Evolutionary conservation across 2,888 invertebrate species (phyloP), one percentile per base, ranked within the genome.

Genomic region (Helleia helle): DNA sequence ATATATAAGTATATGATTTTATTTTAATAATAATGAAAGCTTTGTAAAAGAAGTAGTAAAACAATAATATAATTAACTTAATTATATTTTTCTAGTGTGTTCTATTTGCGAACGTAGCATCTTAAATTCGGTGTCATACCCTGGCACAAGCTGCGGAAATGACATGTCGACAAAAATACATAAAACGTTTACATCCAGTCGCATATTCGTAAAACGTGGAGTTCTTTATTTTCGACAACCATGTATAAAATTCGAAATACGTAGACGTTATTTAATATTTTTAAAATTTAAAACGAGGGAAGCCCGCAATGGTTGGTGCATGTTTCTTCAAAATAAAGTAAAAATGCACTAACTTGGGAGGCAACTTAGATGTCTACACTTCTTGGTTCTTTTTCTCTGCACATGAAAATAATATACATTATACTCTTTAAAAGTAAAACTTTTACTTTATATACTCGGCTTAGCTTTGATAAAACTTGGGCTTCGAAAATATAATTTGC

Each of bases 331-430:
- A 34, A 34, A 34, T 34, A 34, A 17, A 34, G 18, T 34, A 22
- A 17, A 34, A 34, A 34, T 34, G 17, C 34, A 17, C 34, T 34
- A 34, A 34, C 34, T 34, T 22, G 34, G n/a, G 34, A 34, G 22
- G 12, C 18, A 34, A 34, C 34, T 34, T 18, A 34, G 8, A 22
- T 22, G 22, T 22, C 11, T 34, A 18, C 18, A 18, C 22, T 34
- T 34, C 34, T 34, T 6, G 4, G 34, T 18, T 17, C 34, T 18
- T 34, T 18, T 34, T 18, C 34, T 34, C 17, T 22, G 18, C 34
- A 22, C 11, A 14, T 8, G 8, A 12, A 13, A 34, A 31, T 31
- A 22, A 30, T 34, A 18, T 34, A 18, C 11, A 34, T 11, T 17
- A 2, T 5, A 4, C 22, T 22, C 22, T 22, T 22, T 11, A 4